A percentile compares a stretch with the other conserved stretches of the same genome.
Conservation (phyloP, 2,888 invertebrate species). For the Eurytoma adleriae region DNA sequence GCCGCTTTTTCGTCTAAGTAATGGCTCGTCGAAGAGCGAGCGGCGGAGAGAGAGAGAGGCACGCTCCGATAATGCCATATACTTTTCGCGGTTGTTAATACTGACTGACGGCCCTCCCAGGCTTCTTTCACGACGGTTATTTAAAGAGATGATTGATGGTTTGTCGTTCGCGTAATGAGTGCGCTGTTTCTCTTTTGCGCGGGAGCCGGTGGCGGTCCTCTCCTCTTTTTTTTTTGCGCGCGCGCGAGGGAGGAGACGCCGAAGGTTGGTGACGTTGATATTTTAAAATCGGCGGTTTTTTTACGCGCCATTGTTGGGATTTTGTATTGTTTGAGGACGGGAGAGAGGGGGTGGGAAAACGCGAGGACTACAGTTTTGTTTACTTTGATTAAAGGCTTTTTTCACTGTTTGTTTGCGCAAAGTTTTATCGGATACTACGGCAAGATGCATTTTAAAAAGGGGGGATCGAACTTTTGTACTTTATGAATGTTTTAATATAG, state of each 20-base stretch:
- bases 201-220: background rate
- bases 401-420: too few relatives aligned
- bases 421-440: too few relatives aligned
- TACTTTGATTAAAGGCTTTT: background rate
- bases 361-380: background rate
- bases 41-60: background rate
- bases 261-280: constrained; percentile 39
- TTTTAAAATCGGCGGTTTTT: constrained; percentile 38
- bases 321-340: constrained; percentile 33
- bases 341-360: background rate
- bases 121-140: constrained; percentile 40
- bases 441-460: too few relatives aligned
- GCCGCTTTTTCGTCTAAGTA: constrained; percentile 44
- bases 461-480: too few relatives aligned
- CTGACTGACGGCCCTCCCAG: constrained; percentile 45
- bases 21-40: constrained; percentile 35
- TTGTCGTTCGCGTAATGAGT: constrained; percentile 52
- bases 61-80: constrained; percentile 46
- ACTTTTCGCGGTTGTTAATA: constrained; percentile 53
- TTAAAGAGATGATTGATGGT: constrained; percentile 53
- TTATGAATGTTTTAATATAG: too few relatives aligned
- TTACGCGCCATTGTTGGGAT: background rate
- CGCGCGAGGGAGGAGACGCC: background rate
- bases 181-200: constrained; percentile 31
- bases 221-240: background rate